Percentiles rank a stretch among this genome's conserved stretches.
Conservation (phyloP, 2,888 invertebrate genomes). For the Chrysomela aeneicollis region DNA sequence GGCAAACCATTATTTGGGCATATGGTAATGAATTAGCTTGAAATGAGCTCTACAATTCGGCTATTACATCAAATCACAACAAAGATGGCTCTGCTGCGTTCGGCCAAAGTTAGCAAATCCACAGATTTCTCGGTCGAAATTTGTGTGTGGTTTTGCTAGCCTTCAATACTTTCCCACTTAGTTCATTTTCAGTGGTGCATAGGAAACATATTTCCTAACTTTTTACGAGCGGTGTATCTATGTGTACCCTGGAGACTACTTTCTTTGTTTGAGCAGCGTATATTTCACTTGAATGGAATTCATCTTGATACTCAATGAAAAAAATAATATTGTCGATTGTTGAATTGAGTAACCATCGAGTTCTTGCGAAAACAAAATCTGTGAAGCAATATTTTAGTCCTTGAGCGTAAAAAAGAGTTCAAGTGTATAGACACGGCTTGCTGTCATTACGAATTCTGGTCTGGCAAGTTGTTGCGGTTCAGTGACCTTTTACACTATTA, state of each 20-base stretch:
- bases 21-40: too few species aligned
- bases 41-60: too few species aligned
- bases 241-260: too few species aligned
- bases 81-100: too few species aligned
- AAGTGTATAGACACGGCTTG: constrained; percentile 3
- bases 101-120: too few species aligned
- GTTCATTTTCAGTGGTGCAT: too few species aligned
- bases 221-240: neutral
- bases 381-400: neutral
- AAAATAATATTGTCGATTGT: neutral
- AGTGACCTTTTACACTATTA: neutral
- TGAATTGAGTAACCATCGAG: neutral
- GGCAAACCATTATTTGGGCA: too few species aligned
- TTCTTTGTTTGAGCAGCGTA: neutral
- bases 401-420: constrained; percentile 2
- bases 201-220: too few species aligned
- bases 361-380: neutral
- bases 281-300: neutral
- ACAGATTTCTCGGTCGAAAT: too few species aligned
- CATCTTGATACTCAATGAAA: neutral
- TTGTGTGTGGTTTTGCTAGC: too few species aligned
- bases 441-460: constrained; percentile 5
- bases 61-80: too few species aligned
- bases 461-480: constrained; percentile 7
- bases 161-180: too few species aligned